Percentiles rank a stretch among this genome's conserved stretches.
These are phyloP conservation scores for Melanostoma mellinum DNA, from an alignment of 2,888 invertebrate genomes.

Conservation along the genomic window DNA sequence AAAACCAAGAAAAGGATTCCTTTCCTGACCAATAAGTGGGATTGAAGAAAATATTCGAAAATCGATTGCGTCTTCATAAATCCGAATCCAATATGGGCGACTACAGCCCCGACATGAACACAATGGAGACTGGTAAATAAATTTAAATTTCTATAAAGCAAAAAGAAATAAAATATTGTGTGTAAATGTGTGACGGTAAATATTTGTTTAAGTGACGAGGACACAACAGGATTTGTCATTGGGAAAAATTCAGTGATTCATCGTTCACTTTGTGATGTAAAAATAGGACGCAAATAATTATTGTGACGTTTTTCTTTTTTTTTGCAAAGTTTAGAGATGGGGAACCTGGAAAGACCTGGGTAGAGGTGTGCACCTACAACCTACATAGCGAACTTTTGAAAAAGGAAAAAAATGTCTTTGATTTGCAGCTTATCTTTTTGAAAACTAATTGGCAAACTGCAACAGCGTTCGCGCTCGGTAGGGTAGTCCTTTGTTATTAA, in stretches of 20 bases:
- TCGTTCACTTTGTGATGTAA: conserved; percentile 55
- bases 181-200: not conserved
- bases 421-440: too few relatives aligned
- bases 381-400: too few relatives aligned
- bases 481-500: too few relatives aligned
- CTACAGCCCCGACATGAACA: conserved; percentile 73
- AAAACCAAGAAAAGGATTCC: not conserved
- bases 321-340: too few relatives aligned
- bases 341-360: too few relatives aligned
- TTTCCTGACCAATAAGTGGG: not conserved
- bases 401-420: too few relatives aligned
- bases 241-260: conserved; percentile 64
- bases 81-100: conserved; percentile 68
- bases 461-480: too few relatives aligned
- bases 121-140: conserved; percentile 79
- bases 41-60: conserved; percentile 21
- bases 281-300: conserved; percentile 57
- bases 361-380: not conserved
- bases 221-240: conserved; percentile 43
- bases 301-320: not conserved
- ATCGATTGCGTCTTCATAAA: conserved; percentile 34
- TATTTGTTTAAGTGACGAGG: conserved; percentile 7
- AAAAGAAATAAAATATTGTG: not conserved
- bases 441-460: too few relatives aligned
- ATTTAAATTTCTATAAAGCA: conserved; percentile 74